These are phyloP conservation scores for Pygoscelis antarcticus DNA, from an alignment of 2,113 vertebrate species.

Conservation along the genomic window DNA sequence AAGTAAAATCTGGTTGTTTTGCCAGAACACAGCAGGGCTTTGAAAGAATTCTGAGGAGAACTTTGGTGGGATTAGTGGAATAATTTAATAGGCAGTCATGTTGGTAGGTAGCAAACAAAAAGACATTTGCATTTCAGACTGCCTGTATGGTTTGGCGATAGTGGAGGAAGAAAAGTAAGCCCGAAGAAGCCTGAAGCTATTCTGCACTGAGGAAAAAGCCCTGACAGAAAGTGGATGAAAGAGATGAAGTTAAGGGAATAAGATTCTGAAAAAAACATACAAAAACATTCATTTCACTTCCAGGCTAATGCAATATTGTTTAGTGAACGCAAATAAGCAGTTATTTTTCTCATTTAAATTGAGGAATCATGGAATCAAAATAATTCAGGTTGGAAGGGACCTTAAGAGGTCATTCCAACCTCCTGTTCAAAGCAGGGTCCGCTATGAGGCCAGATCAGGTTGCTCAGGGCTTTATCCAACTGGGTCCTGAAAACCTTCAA, in stretches of 20 bases:
- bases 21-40: background rate
- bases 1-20: background rate
- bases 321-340: background rate
- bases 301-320: background rate
- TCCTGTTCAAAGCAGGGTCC: background rate
- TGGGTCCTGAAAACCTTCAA: background rate
- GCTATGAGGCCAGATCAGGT: background rate
- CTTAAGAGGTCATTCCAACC: background rate
- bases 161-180: background rate
- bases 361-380: background rate
- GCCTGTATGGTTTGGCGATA: background rate
- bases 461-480: background rate
- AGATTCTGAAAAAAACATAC: background rate
- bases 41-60: background rate
- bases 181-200: background rate
- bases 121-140: conserved; percentile 28
- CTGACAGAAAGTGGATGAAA: background rate
- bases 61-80: background rate
- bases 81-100: background rate
- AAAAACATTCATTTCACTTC: background rate
- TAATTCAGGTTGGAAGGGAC: background rate
- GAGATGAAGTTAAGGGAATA: background rate
- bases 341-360: background rate
- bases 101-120: background rate
- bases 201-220: background rate